A percentile compares a stretch with the other conserved stretches of the same genome.
Evolutionary conservation across 2,113 vertebrate species (phyloP).

Genomic region (Cynopterus brachyotis): DNA sequence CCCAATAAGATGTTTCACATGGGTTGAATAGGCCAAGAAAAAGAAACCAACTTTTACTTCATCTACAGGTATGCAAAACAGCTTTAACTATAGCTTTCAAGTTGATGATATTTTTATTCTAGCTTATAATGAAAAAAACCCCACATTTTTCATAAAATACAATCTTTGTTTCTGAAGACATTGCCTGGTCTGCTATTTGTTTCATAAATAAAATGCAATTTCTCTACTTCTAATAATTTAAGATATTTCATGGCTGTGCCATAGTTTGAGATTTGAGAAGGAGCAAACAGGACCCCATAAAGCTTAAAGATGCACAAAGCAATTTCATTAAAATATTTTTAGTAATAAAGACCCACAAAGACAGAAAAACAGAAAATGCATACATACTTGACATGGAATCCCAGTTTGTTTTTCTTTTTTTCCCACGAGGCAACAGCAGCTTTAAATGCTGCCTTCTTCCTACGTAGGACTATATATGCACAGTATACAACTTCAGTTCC

Average conservation of each 20-base stretch:
- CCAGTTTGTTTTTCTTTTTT: neutral
- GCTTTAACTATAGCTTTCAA: neutral
- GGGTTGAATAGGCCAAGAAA: neutral
- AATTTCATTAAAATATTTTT: slow-evolving; percentile 60
- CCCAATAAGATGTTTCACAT: neutral
- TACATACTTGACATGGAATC: slow-evolving; percentile 49
- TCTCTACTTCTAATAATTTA: slow-evolving; percentile 68
- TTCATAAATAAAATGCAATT: slow-evolving; percentile 69
- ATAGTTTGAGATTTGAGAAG: slow-evolving; percentile 63
- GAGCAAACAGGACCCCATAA: slow-evolving; percentile 54
- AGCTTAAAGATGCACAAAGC: slow-evolving; percentile 47
- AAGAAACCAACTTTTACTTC: neutral
- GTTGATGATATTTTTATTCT: neutral
- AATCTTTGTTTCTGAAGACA: slow-evolving; percentile 66
- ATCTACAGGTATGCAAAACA: neutral
- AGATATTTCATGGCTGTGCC: slow-evolving; percentile 70
- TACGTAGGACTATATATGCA: neutral
- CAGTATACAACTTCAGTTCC: neutral
- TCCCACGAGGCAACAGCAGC: neutral
- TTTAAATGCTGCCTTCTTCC: neutral
- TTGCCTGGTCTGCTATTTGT: slow-evolving; percentile 66
- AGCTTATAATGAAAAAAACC: slow-evolving; percentile 37
- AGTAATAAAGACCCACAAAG: slow-evolving; percentile 62
- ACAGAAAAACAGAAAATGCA: slow-evolving; percentile 63
- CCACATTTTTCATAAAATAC: neutral